Percentiles rank a stretch among this genome's conserved stretches.
Conservation (phyloP, 2,888 invertebrate species). For the Aspidiotus destructor region DNA sequence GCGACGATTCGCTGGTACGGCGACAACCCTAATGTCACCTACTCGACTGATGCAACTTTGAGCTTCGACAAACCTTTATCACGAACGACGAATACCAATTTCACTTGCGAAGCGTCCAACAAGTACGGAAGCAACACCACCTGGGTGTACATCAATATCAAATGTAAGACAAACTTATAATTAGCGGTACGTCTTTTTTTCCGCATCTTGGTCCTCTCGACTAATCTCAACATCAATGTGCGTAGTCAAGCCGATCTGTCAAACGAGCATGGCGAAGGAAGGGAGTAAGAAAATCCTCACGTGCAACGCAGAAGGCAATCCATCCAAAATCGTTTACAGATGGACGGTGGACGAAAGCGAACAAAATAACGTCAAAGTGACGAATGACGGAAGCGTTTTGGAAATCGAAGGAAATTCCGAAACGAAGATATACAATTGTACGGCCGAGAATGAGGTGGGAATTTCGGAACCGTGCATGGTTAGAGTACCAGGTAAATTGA, state of each 20-base stretch:
- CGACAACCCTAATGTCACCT: slow-evolving; percentile 46
- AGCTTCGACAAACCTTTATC: slow-evolving; percentile 57
- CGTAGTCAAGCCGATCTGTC: slow-evolving; percentile 61
- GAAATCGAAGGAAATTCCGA: slow-evolving; percentile 45
- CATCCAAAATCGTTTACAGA: slow-evolving; percentile 62
- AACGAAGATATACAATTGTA: slow-evolving; percentile 70
- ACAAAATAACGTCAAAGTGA: slow-evolving; percentile 57
- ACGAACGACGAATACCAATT: slow-evolving; percentile 63
- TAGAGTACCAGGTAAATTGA: slow-evolving; percentile 46
- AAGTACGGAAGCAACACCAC: slow-evolving; percentile 65
- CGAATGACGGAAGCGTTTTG: slow-evolving; percentile 2
- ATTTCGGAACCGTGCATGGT: slow-evolving; percentile 48
- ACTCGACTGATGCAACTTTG: slow-evolving; percentile 45
- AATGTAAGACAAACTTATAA: slow-evolving; percentile 57
- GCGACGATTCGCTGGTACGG: slow-evolving; percentile 64
- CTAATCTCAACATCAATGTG: not conserved
- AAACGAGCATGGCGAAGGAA: slow-evolving; percentile 51
- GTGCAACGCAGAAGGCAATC: slow-evolving; percentile 74
- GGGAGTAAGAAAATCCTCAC: slow-evolving; percentile 66
- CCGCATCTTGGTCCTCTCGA: not conserved
- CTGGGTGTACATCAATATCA: slow-evolving; percentile 64
- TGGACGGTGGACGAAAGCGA: slow-evolving; percentile 68
- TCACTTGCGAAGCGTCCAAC: slow-evolving; percentile 66
- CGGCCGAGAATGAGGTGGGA: slow-evolving; percentile 76
- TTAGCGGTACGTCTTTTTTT: not conserved